A percentile compares a stretch with the other conserved stretches of the same genome.
Evolutionary conservation across 2,888 invertebrate genomes (phyloP).

Genomic region (Augiades crinisus): DNA sequence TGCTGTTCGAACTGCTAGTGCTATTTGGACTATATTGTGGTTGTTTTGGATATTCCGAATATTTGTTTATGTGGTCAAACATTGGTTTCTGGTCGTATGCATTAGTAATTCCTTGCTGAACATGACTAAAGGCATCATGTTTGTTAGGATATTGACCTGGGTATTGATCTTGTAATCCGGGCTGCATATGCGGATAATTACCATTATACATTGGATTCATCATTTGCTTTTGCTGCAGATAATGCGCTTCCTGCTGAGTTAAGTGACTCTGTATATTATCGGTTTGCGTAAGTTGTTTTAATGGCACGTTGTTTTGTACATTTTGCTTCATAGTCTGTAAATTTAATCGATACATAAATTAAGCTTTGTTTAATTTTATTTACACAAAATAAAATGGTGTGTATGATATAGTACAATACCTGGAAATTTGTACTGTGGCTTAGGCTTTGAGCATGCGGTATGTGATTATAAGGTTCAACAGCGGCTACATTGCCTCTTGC

Average conservation of each 20-base stretch:
- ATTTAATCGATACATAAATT: constrained; percentile 28
- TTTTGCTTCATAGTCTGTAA: constrained; percentile 74
- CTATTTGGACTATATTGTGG: constrained; percentile 82
- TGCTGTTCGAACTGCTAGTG: constrained; percentile 74
- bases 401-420: constrained; percentile 41
- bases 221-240: constrained; percentile 79
- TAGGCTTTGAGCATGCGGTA: constrained; percentile 84
- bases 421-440: constrained; percentile 71
- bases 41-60: constrained; percentile 73
- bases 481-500: constrained; percentile 91
- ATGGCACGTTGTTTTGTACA: constrained; percentile 78
- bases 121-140: constrained; percentile 64
- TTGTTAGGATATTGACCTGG: constrained; percentile 67
- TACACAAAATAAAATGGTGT: too few species aligned
- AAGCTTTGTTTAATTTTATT: too few species aligned
- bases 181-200: constrained; percentile 59
- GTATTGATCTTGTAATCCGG: constrained; percentile 64
- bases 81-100: constrained; percentile 70
- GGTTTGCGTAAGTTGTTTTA: constrained; percentile 74
- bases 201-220: constrained; percentile 72
- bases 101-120: constrained; percentile 73
- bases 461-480: constrained; percentile 93
- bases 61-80: constrained; percentile 72
- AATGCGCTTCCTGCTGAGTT: constrained; percentile 74
- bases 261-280: constrained; percentile 74